Evolutionary conservation across 2,888 invertebrate species (phyloP).

Genomic region (Chironomus riparius): DNA sequence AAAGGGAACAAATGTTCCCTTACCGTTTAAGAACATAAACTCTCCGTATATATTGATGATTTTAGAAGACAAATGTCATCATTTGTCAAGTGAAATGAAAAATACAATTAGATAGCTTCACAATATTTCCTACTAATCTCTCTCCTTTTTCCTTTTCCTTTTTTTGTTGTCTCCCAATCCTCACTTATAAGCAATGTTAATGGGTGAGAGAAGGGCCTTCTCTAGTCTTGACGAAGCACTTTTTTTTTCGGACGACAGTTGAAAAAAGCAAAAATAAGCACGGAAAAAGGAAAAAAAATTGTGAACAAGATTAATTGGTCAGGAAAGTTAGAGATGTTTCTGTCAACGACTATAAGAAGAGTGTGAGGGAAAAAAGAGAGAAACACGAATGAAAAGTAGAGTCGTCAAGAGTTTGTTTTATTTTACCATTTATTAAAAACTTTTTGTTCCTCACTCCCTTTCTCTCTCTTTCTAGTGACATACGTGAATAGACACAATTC

Average conservation of each 20-base stretch:
- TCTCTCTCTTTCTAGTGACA: too few species aligned
- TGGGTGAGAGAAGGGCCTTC: neutral
- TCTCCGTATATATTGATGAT: slow-evolving; percentile 13
- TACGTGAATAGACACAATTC: too few species aligned
- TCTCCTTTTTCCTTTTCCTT: neutral
- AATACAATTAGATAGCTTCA: slow-evolving; percentile 12
- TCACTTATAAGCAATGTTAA: too few species aligned
- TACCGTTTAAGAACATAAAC: slow-evolving; percentile 1
- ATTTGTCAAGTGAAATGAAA: slow-evolving; percentile 21
- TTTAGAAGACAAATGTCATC: slow-evolving; percentile 13
- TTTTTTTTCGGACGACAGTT: neutral
- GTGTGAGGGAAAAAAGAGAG: too few species aligned
- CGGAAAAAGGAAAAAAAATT: neutral
- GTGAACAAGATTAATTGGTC: slow-evolving; percentile 2
- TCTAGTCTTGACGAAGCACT: neutral
- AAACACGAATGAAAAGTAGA: too few species aligned
- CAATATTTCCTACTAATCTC: slow-evolving; percentile 8
- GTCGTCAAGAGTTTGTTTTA: too few species aligned
- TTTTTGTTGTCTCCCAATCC: neutral
- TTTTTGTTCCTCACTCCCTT: too few species aligned
- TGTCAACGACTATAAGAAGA: neutral
- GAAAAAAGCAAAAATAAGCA: neutral
- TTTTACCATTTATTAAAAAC: too few species aligned
- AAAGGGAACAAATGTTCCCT: neutral
- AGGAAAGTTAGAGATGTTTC: neutral